Conservation (phyloP, 2,113 vertebrate genomes). For the Nymphicus hollandicus region DNA sequence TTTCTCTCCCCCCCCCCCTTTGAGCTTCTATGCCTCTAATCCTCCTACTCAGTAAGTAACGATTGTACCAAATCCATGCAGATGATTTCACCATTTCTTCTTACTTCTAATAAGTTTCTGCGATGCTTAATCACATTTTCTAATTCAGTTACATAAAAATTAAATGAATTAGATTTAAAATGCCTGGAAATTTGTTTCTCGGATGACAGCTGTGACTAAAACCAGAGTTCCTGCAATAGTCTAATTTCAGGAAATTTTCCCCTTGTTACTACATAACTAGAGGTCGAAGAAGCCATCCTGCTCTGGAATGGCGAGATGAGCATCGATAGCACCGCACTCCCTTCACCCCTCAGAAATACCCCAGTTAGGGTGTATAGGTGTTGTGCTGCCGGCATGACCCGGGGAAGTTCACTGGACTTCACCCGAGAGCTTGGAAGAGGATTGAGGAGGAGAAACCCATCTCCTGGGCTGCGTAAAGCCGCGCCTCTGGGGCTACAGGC, state of each 20-base stretch:
- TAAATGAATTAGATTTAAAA: constrained; percentile 80
- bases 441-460: neutral
- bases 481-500: neutral
- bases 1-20: neutral
- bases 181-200: constrained; percentile 81
- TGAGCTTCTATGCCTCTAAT: neutral
- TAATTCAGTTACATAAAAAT: constrained; percentile 80
- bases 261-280: constrained; percentile 68
- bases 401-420: neutral
- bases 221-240: constrained; percentile 78
- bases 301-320: constrained; percentile 36
- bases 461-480: neutral
- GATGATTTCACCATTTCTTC: constrained; percentile 6
- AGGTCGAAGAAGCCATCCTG: constrained; percentile 48
- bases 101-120: constrained; percentile 52
- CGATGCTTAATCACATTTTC: constrained; percentile 73
- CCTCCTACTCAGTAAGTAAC: neutral
- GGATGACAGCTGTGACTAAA: constrained; percentile 80
- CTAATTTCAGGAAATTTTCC: constrained; percentile 83
- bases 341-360: neutral
- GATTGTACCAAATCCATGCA: neutral
- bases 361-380: neutral
- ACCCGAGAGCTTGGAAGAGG: neutral
- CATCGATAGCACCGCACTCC: constrained; percentile 7
- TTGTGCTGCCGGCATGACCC: neutral